Percentiles rank a stretch among this genome's conserved stretches.
Evolutionary conservation across 1,140 invertebrate genomes (phyloP).

Genomic region (Bathynomus jamesi): DNA sequence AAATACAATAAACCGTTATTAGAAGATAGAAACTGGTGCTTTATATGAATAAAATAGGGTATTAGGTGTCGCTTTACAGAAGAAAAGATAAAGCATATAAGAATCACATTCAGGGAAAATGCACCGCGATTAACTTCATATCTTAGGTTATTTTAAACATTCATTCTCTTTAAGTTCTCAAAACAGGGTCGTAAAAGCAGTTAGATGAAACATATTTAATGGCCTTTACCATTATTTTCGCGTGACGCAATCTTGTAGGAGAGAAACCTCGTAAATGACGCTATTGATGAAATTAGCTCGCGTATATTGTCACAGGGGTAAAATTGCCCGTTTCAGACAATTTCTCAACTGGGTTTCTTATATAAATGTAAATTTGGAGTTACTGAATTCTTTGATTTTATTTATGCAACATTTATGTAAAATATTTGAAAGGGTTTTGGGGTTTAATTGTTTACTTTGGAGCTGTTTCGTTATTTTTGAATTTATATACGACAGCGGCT

Average conservation of each 20-base stretch:
- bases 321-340: too few species aligned
- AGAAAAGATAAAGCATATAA: not conserved
- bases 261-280: not conserved
- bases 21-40: not conserved
- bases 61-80: not conserved
- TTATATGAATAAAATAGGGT: not conserved
- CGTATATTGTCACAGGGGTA: not conserved
- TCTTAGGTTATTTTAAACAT: not conserved
- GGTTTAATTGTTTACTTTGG: too few species aligned
- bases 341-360: too few species aligned
- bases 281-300: not conserved
- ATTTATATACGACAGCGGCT: too few species aligned
- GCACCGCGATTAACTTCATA: not conserved
- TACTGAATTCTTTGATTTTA: too few species aligned
- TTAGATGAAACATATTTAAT: not conserved
- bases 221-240: not conserved
- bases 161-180: not conserved
- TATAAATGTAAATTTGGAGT: too few species aligned
- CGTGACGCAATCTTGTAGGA: not conserved
- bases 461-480: too few species aligned
- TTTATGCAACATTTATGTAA: too few species aligned
- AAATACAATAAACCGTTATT: too few species aligned
- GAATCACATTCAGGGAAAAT: not conserved
- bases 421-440: too few species aligned
- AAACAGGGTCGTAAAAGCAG: not conserved